A percentile compares a stretch with the other conserved stretches of the same genome.
Conservation (phyloP, 2,888 invertebrate species). For the Malthinus flaveolus region DNA sequence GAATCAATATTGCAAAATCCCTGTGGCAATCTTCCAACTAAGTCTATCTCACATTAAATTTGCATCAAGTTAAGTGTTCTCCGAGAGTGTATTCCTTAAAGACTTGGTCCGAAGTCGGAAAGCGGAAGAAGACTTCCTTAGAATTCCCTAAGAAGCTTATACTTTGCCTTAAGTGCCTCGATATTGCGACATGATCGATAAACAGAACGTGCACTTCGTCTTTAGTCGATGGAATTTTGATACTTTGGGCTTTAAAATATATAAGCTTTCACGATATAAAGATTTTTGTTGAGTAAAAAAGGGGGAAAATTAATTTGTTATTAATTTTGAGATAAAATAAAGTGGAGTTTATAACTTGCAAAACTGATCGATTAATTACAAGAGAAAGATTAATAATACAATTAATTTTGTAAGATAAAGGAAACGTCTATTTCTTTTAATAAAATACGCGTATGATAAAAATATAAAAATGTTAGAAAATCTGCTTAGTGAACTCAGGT, state of each 20-base stretch:
- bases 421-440: background rate
- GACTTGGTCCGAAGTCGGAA: slow-evolving; percentile 46
- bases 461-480: slow-evolving; percentile 19
- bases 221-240: slow-evolving; percentile 29
- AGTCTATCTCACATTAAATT: slow-evolving; percentile 55
- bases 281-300: slow-evolving; percentile 3
- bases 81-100: slow-evolving; percentile 42
- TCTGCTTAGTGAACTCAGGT: slow-evolving; percentile 23
- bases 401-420: background rate
- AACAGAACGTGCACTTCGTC: slow-evolving; percentile 41
- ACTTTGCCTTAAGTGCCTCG: slow-evolving; percentile 51
- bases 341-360: slow-evolving; percentile 1
- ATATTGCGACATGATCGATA: slow-evolving; percentile 54
- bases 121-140: slow-evolving; percentile 47
- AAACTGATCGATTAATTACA: background rate
- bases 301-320: slow-evolving; percentile 1
- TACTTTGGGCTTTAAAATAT: slow-evolving; percentile 7
- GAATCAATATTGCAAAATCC: slow-evolving; percentile 37
- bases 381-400: background rate
- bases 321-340: slow-evolving; percentile 1
- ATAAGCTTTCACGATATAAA: background rate
- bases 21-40: slow-evolving; percentile 38
- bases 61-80: slow-evolving; percentile 57
- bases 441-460: background rate
- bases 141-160: slow-evolving; percentile 56